Percentiles rank a stretch among this genome's conserved stretches.
These are phyloP conservation scores for Nipponia nippon DNA, from an alignment of 2,113 vertebrate genomes.

Conservation along the genomic window DNA sequence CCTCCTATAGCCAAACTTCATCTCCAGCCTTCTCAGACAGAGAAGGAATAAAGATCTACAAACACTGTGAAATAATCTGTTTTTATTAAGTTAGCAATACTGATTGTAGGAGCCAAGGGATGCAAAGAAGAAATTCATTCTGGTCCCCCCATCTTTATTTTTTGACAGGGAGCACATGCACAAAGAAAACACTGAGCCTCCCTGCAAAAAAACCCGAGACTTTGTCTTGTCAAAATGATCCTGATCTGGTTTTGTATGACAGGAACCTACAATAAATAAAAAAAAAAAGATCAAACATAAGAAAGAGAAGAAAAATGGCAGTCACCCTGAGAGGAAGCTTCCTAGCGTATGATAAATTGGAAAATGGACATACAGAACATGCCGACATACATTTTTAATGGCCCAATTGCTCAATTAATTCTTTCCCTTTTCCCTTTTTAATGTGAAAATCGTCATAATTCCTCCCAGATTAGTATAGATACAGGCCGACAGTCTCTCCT, in stretches of 20 bases:
- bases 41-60: background rate
- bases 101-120: background rate
- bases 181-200: constrained; percentile 48
- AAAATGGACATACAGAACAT: constrained; percentile 78
- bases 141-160: background rate
- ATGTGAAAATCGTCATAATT: constrained; percentile 90
- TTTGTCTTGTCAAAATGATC: constrained; percentile 75
- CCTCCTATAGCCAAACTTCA: background rate
- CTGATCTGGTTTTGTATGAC: constrained; percentile 67
- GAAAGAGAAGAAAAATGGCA: constrained; percentile 60
- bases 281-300: constrained; percentile 39
- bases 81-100: background rate
- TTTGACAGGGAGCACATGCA: constrained; percentile 11
- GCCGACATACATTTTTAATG: constrained; percentile 81
- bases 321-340: constrained; percentile 54
- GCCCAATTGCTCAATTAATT: constrained; percentile 91
- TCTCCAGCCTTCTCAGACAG: background rate
- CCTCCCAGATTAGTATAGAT: constrained; percentile 93
- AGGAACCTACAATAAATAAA: constrained; percentile 65
- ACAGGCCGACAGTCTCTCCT: constrained; percentile 85
- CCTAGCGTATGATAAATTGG: constrained; percentile 78
- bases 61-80: background rate
- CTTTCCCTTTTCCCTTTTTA: constrained; percentile 81
- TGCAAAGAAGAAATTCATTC: background rate
- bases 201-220: constrained; percentile 53